Evolutionary conservation across 92 coral and sea anemone species (phyloP).

Genomic region (Umimayanthus kanabou): DNA sequence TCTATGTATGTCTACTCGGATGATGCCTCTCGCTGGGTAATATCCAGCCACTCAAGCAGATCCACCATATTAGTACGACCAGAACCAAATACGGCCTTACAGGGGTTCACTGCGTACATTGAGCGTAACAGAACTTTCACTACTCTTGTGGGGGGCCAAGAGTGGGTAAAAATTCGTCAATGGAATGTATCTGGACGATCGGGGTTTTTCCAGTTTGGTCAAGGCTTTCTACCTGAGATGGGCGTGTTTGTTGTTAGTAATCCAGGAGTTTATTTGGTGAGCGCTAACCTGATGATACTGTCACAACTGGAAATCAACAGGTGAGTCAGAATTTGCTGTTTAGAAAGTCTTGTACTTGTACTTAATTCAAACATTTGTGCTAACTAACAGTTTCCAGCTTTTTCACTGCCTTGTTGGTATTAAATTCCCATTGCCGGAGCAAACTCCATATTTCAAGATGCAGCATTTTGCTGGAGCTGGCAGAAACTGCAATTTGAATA

Average conservation of each 20-base stretch:
- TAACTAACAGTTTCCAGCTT: no score
- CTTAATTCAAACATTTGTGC: no score
- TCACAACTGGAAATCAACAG: slow-evolving; percentile 29
- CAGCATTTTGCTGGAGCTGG: no score
- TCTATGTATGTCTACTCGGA: slow-evolving; percentile 52
- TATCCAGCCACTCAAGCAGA: slow-evolving; percentile 61
- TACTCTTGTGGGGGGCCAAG: slow-evolving; percentile 1
- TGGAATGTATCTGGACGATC: slow-evolving; percentile 53
- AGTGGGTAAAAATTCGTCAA: slow-evolving; percentile 44
- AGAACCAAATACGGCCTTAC: slow-evolving; percentile 34
- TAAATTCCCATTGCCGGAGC: no score
- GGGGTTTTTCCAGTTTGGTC: slow-evolving; percentile 48
- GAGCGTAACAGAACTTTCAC: slow-evolving; percentile 37
- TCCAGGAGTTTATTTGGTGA: slow-evolving; percentile 50
- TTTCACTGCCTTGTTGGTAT: background rate
- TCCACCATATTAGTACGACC: slow-evolving; percentile 45
- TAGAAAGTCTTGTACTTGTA: background rate
- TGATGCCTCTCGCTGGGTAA: slow-evolving; percentile 48
- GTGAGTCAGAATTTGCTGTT: slow-evolving; percentile 30
- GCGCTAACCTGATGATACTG: slow-evolving; percentile 40
- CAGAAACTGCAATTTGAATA: no score
- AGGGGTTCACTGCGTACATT: slow-evolving; percentile 54
- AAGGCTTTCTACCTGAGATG: slow-evolving; percentile 40
- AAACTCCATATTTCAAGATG: no score
- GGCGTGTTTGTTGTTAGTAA: slow-evolving; percentile 47